A percentile compares a stretch with the other conserved stretches of the same genome.
These are phyloP conservation scores for Drosophila sucinea DNA, from an alignment of 1,140 invertebrate genomes.

Conservation along the genomic window DNA sequence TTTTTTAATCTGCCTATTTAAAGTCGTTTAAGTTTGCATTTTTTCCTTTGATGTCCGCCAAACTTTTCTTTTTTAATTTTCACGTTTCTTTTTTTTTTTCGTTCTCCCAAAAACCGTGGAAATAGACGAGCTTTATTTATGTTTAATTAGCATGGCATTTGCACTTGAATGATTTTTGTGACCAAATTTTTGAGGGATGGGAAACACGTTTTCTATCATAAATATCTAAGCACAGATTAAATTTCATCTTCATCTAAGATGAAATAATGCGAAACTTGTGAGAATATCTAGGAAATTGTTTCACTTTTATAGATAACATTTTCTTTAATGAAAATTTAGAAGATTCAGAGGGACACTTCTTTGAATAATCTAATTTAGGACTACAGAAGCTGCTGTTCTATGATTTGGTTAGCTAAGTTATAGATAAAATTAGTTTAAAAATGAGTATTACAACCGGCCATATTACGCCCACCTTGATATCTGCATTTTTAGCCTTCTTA, in stretches of 20 bases:
- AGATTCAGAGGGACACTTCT: no score
- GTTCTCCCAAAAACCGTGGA: conserved; percentile 10
- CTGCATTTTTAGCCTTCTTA: neutral
- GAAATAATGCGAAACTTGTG: no score
- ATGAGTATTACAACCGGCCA: no score
- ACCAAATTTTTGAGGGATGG: neutral
- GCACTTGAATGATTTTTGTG: conserved; percentile 33
- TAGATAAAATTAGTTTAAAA: no score
- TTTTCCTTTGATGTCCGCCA: conserved; percentile 61
- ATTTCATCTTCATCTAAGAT: neutral
- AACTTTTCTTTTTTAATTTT: conserved; percentile 68
- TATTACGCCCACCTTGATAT: no score
- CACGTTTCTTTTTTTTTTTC: conserved; percentile 26
- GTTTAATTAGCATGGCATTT: conserved; percentile 67
- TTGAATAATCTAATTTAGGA: no score
- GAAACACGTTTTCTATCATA: neutral
- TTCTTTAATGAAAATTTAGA: no score
- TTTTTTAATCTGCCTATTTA: conserved; percentile 75
- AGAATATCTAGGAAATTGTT: no score
- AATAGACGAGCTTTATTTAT: conserved; percentile 56
- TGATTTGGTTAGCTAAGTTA: no score
- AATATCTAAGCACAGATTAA: neutral
- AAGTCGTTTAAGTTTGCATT: conserved; percentile 62
- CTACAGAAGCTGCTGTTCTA: no score
- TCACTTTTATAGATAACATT: no score